Base-by-base conservation (phyloP, 2,797 vertebrate species). In the Choloepus didactylus region DNA sequence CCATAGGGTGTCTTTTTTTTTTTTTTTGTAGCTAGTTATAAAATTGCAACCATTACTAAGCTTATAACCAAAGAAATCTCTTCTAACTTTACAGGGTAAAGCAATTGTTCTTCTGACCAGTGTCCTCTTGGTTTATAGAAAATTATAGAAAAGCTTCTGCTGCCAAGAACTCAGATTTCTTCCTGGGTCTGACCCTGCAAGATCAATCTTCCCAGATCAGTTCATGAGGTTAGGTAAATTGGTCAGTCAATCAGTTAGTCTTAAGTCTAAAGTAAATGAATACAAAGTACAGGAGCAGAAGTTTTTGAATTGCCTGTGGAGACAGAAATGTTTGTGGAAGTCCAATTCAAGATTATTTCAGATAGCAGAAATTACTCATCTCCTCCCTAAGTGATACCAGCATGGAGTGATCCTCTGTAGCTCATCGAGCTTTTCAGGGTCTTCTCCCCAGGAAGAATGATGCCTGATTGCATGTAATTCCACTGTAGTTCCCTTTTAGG, bases 231-330 rank as follows among this genome's bases (percentile, higher is more conserved):
- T 82, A 59, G 38, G n/a, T 67, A 76, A 83, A 77, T 70, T 83
- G 66, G 41, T 51, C 54, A 56, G 54, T 56, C 54, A 35, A 19
- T 12, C 62, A 67, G 59, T 46, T 15, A 83, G n/a, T 70, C 46
- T 87, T 93, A 89, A 83, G n/a, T 70, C 46, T 87, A 91, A 89
- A 64, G 59, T 69, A 87, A 35, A 7, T 76, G 16, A 60, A 60
- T 44, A 85, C 18, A 11, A 77, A 29, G 87, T 83, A 62, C 5
- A 83, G 85, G 41, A 8, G 16, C 29, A 88, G 69, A 70, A 60
- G 62, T 6, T 70, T 83, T 83, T 35, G n/a, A 44, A 5, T 82
- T 9, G 82, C 31, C 27, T 19, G 3, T 6, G 23, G 54, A 54
- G 79, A 46, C 51, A 86, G 35, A n/a, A 6, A 29, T 70, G 25